Evolutionary conservation across 2,888 invertebrate genomes (phyloP).

Genomic region (Lasioglossum vierecki): DNA sequence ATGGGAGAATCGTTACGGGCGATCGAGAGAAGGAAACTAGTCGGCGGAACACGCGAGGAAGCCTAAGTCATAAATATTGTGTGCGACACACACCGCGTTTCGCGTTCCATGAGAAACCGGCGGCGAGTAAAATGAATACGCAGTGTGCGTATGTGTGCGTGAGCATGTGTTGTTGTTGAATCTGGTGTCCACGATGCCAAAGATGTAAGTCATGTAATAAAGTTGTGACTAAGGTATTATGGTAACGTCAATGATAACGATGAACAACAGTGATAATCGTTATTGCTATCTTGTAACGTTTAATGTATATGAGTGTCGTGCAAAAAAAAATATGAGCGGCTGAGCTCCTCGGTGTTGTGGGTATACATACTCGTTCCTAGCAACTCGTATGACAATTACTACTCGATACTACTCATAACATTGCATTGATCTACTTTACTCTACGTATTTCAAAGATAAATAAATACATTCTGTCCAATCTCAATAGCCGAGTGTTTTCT

Average conservation of each 20-base stretch:
- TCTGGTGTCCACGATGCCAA: constrained; percentile 72
- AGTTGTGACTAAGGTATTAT: constrained; percentile 70
- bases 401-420: constrained; percentile 83
- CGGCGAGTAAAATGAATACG: constrained; percentile 26
- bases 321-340: constrained; percentile 78
- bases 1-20: constrained; percentile 25
- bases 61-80: constrained; percentile 49
- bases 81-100: constrained; percentile 46
- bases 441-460: constrained; percentile 83
- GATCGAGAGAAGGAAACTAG: constrained; percentile 8
- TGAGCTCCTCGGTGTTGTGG: constrained; percentile 84
- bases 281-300: constrained; percentile 81
- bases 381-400: constrained; percentile 83
- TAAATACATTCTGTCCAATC: constrained; percentile 84
- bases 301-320: constrained; percentile 83
- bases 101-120: constrained; percentile 31
- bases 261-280: constrained; percentile 72
- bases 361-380: constrained; percentile 84
- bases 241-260: constrained; percentile 71
- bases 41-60: constrained; percentile 39
- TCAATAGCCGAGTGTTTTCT: constrained; percentile 50
- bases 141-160: constrained; percentile 29
- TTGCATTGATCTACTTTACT: constrained; percentile 84
- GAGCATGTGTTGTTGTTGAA: constrained; percentile 67
- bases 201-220: constrained; percentile 71